Percentiles rank a stretch among this genome's conserved stretches.
Conservation (phyloP, 2,797 vertebrate genomes). For the Lagodon rhomboides region DNA sequence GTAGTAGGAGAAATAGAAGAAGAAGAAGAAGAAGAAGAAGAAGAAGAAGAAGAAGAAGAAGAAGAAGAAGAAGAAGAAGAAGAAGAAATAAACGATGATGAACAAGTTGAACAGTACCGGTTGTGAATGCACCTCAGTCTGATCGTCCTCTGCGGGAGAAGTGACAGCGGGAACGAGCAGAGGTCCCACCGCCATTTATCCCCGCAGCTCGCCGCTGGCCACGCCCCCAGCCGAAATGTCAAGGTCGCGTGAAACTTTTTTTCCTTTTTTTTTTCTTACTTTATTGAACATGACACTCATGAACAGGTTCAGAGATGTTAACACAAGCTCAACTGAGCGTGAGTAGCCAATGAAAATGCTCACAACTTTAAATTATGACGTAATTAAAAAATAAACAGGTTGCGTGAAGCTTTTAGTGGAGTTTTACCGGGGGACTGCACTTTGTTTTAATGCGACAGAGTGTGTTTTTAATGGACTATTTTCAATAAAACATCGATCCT, state of each 20-base stretch:
- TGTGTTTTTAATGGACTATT: not conserved
- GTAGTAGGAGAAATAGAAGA: too few relatives aligned
- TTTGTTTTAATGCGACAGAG: accelerated
- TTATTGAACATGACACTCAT: not conserved
- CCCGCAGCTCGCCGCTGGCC: not conserved
- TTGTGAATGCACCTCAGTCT: not conserved
- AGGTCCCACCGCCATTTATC: constrained; percentile 11
- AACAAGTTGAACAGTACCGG: constrained; percentile 6
- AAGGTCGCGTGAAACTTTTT: constrained; percentile 25
- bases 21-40: too few relatives aligned
- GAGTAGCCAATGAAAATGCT: too few relatives aligned
- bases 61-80: not conserved
- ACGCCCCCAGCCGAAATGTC: constrained; percentile 34
- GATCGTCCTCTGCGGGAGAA: not conserved
- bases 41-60: too few relatives aligned
- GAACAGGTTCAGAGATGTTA: too few relatives aligned
- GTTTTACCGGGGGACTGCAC: not conserved
- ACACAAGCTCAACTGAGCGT: too few relatives aligned
- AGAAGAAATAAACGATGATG: too few relatives aligned
- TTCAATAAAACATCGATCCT: not conserved
- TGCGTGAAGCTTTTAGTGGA: too few relatives aligned
- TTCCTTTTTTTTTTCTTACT: not conserved
- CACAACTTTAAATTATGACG: too few relatives aligned
- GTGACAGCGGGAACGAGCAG: constrained; percentile 2
- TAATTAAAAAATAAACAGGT: too few relatives aligned